Evolutionary conservation across 92 coral and sea anemone genomes (phyloP).

Genomic region (Parazoanthus swiftii): DNA sequence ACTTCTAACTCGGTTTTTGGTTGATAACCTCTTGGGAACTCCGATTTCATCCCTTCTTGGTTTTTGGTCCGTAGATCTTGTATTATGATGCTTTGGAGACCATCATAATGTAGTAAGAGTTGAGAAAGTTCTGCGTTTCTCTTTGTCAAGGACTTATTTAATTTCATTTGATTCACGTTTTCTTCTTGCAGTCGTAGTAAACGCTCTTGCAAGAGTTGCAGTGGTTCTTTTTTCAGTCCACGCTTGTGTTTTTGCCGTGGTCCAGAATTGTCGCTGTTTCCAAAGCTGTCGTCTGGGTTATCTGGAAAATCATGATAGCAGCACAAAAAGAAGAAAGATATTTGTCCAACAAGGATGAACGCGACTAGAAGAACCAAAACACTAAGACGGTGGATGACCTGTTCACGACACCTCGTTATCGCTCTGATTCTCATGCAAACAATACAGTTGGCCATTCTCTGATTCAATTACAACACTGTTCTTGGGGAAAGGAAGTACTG

Average conservation of each 20-base stretch:
- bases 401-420: constrained; percentile 70
- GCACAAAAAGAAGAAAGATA: constrained; percentile 65
- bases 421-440: too few relatives aligned
- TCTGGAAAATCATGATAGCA: constrained; percentile 57
- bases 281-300: background rate
- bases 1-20: constrained; percentile 71
- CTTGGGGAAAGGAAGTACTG: background rate
- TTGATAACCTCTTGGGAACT: constrained; percentile 70
- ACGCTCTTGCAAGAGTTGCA: background rate
- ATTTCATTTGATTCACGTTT: constrained; percentile 43
- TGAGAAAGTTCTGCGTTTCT: constrained; percentile 51
- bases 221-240: background rate
- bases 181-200: constrained; percentile 36
- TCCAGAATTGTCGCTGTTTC: background rate
- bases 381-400: constrained; percentile 66
- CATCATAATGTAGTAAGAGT: constrained; percentile 7
- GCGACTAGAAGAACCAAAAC: constrained; percentile 65
- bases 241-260: background rate
- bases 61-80: constrained; percentile 58
- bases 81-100: constrained; percentile 32
- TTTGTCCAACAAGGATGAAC: constrained; percentile 71
- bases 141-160: constrained; percentile 50
- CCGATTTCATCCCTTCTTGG: constrained; percentile 40
- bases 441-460: background rate
- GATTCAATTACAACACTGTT: background rate